Percentiles rank a stretch among this genome's conserved stretches.
Evolutionary conservation across 2,113 vertebrate genomes (phyloP).

Genomic region (Tenrec ecaudatus): DNA sequence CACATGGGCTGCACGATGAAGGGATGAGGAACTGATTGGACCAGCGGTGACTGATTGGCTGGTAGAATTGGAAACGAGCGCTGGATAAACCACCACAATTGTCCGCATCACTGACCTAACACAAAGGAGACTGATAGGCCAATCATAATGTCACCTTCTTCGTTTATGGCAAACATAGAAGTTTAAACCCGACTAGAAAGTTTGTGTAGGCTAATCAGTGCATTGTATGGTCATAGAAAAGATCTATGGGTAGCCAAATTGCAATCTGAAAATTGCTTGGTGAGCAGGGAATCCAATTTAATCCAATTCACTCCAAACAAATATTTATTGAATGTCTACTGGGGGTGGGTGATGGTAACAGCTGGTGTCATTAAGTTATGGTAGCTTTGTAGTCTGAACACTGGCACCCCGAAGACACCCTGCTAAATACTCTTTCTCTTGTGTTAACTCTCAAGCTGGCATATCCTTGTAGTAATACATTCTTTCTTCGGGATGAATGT

Average conservation of each 20-base stretch:
- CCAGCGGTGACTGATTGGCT: neutral
- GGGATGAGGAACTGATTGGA: neutral
- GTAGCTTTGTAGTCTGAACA: neutral
- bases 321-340: constrained; percentile 38
- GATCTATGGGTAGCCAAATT: constrained; percentile 34
- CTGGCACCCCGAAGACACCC: neutral
- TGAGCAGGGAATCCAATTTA: constrained; percentile 53
- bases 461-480: neutral
- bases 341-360: constrained; percentile 35
- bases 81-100: neutral
- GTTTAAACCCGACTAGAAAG: constrained; percentile 26
- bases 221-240: constrained; percentile 9
- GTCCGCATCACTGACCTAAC: neutral
- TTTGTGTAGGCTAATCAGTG: constrained; percentile 46
- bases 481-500: neutral
- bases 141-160: neutral
- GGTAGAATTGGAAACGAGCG: neutral
- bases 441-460: neutral
- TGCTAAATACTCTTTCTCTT: neutral
- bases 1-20: neutral
- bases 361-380: neutral
- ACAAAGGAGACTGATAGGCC: neutral
- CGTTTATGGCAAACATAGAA: constrained; percentile 33
- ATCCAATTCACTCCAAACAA: constrained; percentile 47
- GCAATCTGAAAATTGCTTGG: constrained; percentile 58